Evolutionary conservation across 2,888 invertebrate genomes (phyloP), one percentile per base, ranked within the genome.

Genomic region (Scaptomyza reducta): DNA sequence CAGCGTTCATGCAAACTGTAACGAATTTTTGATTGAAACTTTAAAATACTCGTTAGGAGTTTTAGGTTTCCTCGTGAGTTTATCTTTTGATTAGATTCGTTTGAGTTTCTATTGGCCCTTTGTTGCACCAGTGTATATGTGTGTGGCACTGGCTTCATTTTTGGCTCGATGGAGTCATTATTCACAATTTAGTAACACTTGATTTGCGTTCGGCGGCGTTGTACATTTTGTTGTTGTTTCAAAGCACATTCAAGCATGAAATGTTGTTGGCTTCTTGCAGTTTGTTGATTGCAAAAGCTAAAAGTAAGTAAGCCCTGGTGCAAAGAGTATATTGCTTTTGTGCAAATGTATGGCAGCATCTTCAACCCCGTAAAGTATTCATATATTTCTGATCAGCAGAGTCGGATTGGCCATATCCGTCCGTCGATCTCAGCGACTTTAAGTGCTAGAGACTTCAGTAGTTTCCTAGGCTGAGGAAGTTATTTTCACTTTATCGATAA

Each of bases 11-110:
- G 70, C 77, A 72, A 87, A 86, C 85, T 86, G 85, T 87, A 87
- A 85, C 85, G 85, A 86, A 86, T 86, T 87, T 87, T 86, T 86
- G 85, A 86, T 86, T 87, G 85, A 86, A 85, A 86, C 85, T 86
- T 87, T 69, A 84, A 74, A 87, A 82, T 84, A 82, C 81, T 85
- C 82, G 85, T 87, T 86, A 86, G 81, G 73, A 78, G 79, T n/a
- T n/a, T n/a, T n/a, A n/a, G 75, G 79, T 85, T 77, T 74, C 78
- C 67, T 65, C 77, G 75, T 86, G 81, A 81, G 84, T 85, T 85
- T 85, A 86, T 85, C 84, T 85, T 85, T 86, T 85, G 87, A 85
- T 85, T 85, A 85, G 84, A 85, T 85, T 85, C 84, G 84, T 85
- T 85, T 84, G 84, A 77, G 71, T 86, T 81, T 81, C 70, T 71